phyloP scores from a whole-genome alignment of 2,888 invertebrate genomes.

The Pyrrhosoma nymphula region DNA sequence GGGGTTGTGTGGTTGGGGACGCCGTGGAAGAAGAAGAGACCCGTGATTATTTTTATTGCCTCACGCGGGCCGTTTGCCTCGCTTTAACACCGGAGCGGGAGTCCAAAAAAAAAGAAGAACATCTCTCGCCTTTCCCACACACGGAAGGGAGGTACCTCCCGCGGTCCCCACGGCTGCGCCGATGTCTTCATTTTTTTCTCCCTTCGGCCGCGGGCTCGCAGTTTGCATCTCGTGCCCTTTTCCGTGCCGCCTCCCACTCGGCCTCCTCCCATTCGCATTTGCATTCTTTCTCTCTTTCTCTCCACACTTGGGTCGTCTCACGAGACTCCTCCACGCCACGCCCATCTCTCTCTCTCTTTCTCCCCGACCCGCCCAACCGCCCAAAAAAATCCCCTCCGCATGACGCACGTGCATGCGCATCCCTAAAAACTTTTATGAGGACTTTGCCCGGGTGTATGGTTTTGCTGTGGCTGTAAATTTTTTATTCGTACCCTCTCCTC shows the following conservation, averaged over 20 bases:
- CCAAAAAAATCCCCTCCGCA: neutral
- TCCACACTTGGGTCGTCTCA: neutral
- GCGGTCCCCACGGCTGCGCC: neutral
- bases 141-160: neutral
- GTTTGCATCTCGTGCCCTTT: no score
- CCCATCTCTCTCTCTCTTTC: neutral
- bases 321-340: neutral
- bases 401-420: neutral
- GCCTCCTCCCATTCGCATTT: no score
- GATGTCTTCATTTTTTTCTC: no score
- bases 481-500: neutral
- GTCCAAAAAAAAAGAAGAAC: neutral
- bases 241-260: neutral
- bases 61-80: neutral
- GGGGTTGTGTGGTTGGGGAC: neutral
- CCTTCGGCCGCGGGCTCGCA: no score
- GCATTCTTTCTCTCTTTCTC: neutral
- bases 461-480: neutral
- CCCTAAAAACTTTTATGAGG: conserved; percentile 8
- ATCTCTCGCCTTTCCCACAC: neutral
- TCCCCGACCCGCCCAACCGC: neutral
- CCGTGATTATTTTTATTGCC: neutral
- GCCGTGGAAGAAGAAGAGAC: neutral
- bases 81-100: neutral
- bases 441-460: neutral